A percentile compares a stretch with the other conserved stretches of the same genome.
Evolutionary conservation across 1,140 invertebrate species (phyloP).

Genomic region (Conopomorpha cramerella): DNA sequence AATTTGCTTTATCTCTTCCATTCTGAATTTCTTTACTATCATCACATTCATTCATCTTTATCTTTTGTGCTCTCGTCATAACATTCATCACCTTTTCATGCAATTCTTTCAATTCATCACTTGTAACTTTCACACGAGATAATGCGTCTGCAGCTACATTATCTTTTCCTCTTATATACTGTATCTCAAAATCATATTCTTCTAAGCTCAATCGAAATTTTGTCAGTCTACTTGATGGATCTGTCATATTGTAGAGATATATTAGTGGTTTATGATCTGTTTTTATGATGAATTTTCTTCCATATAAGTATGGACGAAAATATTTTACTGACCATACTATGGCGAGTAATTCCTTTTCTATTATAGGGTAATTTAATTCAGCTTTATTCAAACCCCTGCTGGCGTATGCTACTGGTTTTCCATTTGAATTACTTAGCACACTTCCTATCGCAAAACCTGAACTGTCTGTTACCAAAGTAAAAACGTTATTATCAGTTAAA

Average conservation of each 20-base stretch:
- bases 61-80: conserved; percentile 2
- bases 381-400: conserved; percentile 1
- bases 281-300: conserved; percentile 1
- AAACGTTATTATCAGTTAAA: background rate
- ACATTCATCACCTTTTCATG: too few relatives aligned
- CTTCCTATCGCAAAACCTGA: background rate
- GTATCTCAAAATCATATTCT: background rate
- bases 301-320: conserved; percentile 1
- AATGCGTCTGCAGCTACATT: background rate
- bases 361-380: conserved; percentile 1
- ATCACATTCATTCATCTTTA: background rate
- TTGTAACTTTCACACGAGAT: background rate
- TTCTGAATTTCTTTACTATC: background rate
- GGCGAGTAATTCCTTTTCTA: conserved; percentile 1
- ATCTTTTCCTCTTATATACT: background rate
- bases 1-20: too few relatives aligned
- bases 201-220: background rate
- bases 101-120: background rate
- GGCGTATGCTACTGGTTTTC: conserved; percentile 2
- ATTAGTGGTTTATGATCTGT: conserved; percentile 1
- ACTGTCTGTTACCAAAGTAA: background rate
- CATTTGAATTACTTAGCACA: conserved; percentile 1
- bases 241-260: conserved; percentile 1
- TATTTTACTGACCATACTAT: conserved; percentile 1
- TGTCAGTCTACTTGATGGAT: background rate